Evolutionary conservation across 2,888 invertebrate genomes (phyloP).

Genomic region (Ennomos fuscantarius): DNA sequence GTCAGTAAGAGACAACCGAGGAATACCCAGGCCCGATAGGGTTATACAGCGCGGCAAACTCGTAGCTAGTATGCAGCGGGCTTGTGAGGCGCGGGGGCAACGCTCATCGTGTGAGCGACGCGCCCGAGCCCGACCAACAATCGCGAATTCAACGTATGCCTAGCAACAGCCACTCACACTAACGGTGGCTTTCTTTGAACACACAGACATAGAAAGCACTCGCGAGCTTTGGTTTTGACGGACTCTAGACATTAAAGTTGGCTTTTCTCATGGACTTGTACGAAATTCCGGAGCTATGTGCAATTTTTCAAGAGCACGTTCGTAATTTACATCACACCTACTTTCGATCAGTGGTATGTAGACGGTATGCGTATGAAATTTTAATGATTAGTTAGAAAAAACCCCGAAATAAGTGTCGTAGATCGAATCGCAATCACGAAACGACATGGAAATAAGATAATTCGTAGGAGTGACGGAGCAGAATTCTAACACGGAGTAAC

Average conservation of each 20-base stretch:
- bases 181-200: slow-evolving; percentile 68
- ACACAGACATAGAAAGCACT: slow-evolving; percentile 64
- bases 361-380: slow-evolving; percentile 51
- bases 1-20: slow-evolving; percentile 54
- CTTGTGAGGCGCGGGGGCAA: slow-evolving; percentile 68
- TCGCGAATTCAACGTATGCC: slow-evolving; percentile 80
- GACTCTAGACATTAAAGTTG: slow-evolving; percentile 60
- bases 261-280: slow-evolving; percentile 51
- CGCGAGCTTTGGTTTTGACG: slow-evolving; percentile 61
- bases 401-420: slow-evolving; percentile 48
- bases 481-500: slow-evolving; percentile 75
- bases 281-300: slow-evolving; percentile 36
- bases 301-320: slow-evolving; percentile 48
- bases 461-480: slow-evolving; percentile 59
- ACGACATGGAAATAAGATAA: slow-evolving; percentile 73
- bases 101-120: slow-evolving; percentile 82
- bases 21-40: slow-evolving; percentile 28
- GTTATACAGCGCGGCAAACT: slow-evolving; percentile 30
- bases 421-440: slow-evolving; percentile 66
- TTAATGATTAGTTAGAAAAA: slow-evolving; percentile 49
- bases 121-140: slow-evolving; percentile 70
- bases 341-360: slow-evolving; percentile 50
- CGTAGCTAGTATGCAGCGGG: slow-evolving; percentile 13
- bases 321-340: slow-evolving; percentile 44
- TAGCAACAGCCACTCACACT: slow-evolving; percentile 78